These are phyloP conservation scores for Aporophyla nigra DNA, from an alignment of 2,888 invertebrate genomes.

Conservation along the genomic window DNA sequence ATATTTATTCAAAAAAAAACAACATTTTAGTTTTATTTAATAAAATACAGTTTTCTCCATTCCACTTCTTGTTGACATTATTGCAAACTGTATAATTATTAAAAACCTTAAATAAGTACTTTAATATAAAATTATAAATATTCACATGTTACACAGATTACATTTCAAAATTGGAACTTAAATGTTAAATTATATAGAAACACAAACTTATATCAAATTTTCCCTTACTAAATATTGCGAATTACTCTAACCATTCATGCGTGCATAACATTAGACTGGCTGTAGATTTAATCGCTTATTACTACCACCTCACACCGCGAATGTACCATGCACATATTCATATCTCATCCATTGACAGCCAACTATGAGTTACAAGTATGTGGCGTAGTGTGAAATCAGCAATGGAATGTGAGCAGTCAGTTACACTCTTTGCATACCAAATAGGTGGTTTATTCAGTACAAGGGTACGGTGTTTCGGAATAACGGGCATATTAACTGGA, in stretches of 20 bases:
- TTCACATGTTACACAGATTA: too few relatives aligned
- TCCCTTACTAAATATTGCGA: slow-evolving; percentile 69
- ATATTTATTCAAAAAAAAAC: too few relatives aligned
- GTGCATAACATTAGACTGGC: slow-evolving; percentile 68
- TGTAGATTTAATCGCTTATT: slow-evolving; percentile 72
- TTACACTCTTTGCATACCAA: slow-evolving; percentile 41
- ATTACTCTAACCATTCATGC: slow-evolving; percentile 70
- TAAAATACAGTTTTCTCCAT: background rate
- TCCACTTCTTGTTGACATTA: too few relatives aligned
- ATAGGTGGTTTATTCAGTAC: slow-evolving; percentile 62
- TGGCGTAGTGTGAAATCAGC: slow-evolving; percentile 30
- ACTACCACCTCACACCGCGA: slow-evolving; percentile 45
- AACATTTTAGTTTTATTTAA: background rate
- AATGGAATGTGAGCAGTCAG: slow-evolving; percentile 51
- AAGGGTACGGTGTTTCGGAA: slow-evolving; percentile 75
- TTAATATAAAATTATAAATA: background rate
- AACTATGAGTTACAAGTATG: slow-evolving; percentile 13
- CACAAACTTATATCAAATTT: slow-evolving; percentile 64
- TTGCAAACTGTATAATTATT: background rate
- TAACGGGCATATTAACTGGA: slow-evolving; percentile 84
- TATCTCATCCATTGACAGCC: slow-evolving; percentile 56
- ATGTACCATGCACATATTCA: background rate
- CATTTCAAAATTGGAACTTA: slow-evolving; percentile 3
- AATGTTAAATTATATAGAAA: slow-evolving; percentile 40
- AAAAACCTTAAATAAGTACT: background rate